Conservation (phyloP, 2,888 invertebrate species). For the Pristionchus maxplancki region DNA sequence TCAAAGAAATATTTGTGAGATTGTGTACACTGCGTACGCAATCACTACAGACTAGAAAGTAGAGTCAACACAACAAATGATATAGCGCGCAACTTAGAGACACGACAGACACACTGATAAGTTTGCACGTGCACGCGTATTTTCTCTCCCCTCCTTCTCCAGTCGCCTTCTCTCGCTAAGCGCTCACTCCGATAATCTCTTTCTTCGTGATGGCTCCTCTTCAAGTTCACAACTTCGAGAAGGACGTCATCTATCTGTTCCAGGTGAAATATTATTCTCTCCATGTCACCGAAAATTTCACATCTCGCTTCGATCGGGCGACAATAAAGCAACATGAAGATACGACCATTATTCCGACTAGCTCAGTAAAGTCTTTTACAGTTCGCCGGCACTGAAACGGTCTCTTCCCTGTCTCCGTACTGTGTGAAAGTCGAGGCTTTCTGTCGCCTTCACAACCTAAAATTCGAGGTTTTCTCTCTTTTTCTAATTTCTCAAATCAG, state of each 20-base stretch:
- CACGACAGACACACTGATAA: not conserved
- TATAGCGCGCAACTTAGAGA: not conserved
- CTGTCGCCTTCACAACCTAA: constrained; percentile 70
- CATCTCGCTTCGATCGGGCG: not conserved
- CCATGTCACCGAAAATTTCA: not conserved
- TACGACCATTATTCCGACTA: not conserved
- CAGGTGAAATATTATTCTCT: not conserved
- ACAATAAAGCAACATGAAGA: too few relatives aligned
- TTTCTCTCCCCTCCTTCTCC: not conserved
- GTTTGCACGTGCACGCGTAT: not conserved
- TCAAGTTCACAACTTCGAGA: not conserved
- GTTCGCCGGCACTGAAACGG: constrained; percentile 68
- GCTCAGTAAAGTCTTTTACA: constrained; percentile 48
- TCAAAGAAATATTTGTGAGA: not conserved
- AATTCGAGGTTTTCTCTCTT: constrained; percentile 65
- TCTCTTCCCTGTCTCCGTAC: constrained; percentile 73
- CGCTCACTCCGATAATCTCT: not conserved
- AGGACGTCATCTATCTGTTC: constrained; percentile 12
- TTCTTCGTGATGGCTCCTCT: not conserved
- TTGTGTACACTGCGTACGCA: not conserved
- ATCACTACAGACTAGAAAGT: not conserved
- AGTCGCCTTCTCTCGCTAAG: not conserved
- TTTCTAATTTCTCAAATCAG: not conserved
- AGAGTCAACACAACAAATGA: not conserved
- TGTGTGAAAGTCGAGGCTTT: constrained; percentile 75